Evolutionary conservation across 2,797 vertebrate species (phyloP).

Genomic region (Crocodylus rhombifer): DNA sequence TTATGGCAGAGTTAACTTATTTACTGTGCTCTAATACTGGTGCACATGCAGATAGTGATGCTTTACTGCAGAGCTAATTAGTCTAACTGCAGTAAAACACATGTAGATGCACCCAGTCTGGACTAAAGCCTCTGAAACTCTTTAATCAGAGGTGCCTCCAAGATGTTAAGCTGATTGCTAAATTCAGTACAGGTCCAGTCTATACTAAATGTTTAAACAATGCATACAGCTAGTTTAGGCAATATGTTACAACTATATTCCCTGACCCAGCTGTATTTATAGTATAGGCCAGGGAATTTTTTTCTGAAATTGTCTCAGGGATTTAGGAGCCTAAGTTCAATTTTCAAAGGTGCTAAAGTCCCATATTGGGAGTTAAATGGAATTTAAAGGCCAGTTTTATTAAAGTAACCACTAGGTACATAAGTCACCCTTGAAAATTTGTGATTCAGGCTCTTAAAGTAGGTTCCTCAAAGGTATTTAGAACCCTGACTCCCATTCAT

Average conservation of each 20-base stretch:
- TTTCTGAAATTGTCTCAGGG: background rate
- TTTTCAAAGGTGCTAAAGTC: no score
- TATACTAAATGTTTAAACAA: background rate
- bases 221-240: background rate
- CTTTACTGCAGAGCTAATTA: no score
- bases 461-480: no score
- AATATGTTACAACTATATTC: background rate
- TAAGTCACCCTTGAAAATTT: background rate
- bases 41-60: no score
- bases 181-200: background rate
- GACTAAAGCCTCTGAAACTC: background rate
- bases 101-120: no score
- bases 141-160: background rate
- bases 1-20: no score
- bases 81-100: no score
- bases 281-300: accelerated
- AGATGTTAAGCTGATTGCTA: accelerated
- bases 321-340: background rate
- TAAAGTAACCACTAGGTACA: background rate
- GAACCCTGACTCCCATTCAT: no score
- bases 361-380: background rate
- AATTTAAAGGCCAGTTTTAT: background rate
- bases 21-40: no score
- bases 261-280: background rate
- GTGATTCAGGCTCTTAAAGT: accelerated